Evolutionary conservation across 2,113 vertebrate genomes (phyloP).

Genomic region (Xyliphius kryptos): DNA sequence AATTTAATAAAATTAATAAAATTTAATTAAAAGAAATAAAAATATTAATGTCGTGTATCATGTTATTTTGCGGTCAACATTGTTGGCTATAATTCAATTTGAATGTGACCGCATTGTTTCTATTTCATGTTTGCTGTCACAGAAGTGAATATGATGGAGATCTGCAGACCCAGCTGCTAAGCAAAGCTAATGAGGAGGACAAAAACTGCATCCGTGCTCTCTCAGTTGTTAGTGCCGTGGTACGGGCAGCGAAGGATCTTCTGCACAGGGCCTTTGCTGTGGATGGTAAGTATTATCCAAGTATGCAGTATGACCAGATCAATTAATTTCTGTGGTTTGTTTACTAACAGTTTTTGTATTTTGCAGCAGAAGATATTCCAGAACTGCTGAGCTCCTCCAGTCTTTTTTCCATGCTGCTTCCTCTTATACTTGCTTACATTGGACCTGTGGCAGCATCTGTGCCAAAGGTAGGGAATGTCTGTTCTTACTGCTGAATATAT

Average conservation of each 20-base stretch:
- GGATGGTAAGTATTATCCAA: conserved; percentile 76
- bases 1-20: too few species aligned
- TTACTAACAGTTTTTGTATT: conserved; percentile 31
- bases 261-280: conserved; percentile 94
- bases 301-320: too few species aligned
- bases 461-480: conserved; percentile 77
- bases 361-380: conserved; percentile 92
- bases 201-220: conserved; percentile 94
- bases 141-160: conserved; percentile 98
- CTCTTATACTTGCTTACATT: conserved; percentile 94
- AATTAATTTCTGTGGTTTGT: background rate
- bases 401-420: conserved; percentile 96
- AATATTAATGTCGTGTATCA: too few species aligned
- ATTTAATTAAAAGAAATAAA: too few species aligned
- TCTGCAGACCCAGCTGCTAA: conserved; percentile 91
- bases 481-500: background rate
- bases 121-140: conserved; percentile 8
- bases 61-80: too few species aligned
- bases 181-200: conserved; percentile 97
- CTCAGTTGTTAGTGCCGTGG: conserved; percentile 92
- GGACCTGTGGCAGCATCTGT: conserved; percentile 94
- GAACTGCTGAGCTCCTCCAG: conserved; percentile 96
- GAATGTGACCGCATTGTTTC: too few species aligned
- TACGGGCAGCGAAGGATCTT: conserved; percentile 90
- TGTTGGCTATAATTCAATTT: too few species aligned